Evolutionary conservation across 2,113 vertebrate species (phyloP).

Genomic region (Erpornis zantholeuca): DNA sequence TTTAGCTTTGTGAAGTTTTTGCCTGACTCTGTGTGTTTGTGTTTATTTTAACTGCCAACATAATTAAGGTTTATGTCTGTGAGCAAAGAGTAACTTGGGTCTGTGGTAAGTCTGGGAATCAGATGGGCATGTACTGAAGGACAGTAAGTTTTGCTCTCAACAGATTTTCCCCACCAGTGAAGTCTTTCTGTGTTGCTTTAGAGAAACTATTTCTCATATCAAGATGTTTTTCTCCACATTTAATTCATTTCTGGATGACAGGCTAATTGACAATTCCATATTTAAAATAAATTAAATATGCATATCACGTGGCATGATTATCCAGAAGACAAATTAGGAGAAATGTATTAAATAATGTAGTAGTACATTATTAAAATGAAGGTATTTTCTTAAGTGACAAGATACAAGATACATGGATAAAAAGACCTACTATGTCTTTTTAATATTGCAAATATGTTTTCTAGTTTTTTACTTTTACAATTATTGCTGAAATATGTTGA

Average conservation of each 20-base stretch:
- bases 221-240: neutral
- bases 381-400: neutral
- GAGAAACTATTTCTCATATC: neutral
- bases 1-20: neutral
- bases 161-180: neutral
- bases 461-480: neutral
- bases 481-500: neutral
- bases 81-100: neutral
- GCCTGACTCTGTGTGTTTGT: neutral
- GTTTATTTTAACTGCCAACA: neutral
- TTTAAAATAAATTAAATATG: neutral
- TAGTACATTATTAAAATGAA: neutral
- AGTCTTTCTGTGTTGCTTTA: neutral
- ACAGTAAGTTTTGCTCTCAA: neutral
- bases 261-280: neutral
- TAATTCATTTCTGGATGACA: neutral
- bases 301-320: neutral
- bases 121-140: neutral
- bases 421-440: neutral
- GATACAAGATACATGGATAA: neutral
- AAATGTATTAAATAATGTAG: neutral
- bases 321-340: neutral
- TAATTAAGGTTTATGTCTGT: neutral
- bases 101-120: neutral
- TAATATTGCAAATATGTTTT: neutral